Evolutionary conservation across 2,888 invertebrate genomes (phyloP).

Genomic region (Mesorhabditis spiculigera): DNA sequence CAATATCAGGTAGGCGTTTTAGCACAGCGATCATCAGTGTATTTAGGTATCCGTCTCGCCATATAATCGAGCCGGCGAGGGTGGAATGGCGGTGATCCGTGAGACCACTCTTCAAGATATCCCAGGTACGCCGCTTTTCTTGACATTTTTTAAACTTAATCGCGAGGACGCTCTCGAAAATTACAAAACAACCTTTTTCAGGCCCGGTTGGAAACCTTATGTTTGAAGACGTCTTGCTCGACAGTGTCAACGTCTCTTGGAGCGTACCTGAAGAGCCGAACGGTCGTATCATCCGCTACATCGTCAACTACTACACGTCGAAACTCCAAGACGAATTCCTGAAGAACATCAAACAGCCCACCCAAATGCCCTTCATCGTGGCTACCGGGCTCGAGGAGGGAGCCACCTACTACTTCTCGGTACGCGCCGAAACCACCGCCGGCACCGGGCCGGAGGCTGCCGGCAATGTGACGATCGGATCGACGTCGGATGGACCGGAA

Average conservation of each 20-base stretch:
- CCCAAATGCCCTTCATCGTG: conserved; percentile 71
- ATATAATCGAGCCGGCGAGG: conserved; percentile 95
- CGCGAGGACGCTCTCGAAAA: too few species aligned
- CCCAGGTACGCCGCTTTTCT: conserved; percentile 40
- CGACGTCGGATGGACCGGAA: conserved; percentile 51
- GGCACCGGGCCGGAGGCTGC: conserved; percentile 74
- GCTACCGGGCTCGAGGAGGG: conserved; percentile 86
- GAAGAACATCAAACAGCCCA: conserved; percentile 90
- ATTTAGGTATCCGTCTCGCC: conserved; percentile 78
- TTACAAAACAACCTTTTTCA: conserved; percentile 22
- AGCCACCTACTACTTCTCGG: conserved; percentile 86
- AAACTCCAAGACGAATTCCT: conserved; percentile 71
- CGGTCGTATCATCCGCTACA: conserved; percentile 82
- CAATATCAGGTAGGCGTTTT: conserved; percentile 70
- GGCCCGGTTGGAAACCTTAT: conserved; percentile 28
- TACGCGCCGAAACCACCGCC: too few species aligned
- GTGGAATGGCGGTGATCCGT: conserved; percentile 76
- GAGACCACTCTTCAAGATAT: conserved; percentile 73
- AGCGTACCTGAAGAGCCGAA: conserved; percentile 81
- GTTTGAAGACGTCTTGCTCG: conserved; percentile 93
- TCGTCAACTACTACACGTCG: conserved; percentile 59
- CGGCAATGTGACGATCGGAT: conserved; percentile 49
- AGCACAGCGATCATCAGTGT: background rate
- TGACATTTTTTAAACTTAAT: too few species aligned
- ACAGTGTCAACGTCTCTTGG: conserved; percentile 80